phyloP scores from a whole-genome alignment of 23 tunicate species.

The Trididemnum clinides region DNA sequence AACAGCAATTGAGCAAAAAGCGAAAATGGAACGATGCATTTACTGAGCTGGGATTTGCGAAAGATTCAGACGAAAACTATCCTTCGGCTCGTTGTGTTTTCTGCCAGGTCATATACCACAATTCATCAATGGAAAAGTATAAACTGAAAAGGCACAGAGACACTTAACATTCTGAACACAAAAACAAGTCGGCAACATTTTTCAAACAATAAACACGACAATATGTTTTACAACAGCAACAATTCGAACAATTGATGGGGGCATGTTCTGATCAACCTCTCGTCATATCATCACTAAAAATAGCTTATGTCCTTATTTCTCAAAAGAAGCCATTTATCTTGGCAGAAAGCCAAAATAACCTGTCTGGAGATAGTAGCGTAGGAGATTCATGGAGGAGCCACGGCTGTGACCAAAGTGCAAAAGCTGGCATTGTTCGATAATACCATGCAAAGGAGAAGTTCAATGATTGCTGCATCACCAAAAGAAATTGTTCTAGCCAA shows the following conservation, averaged over 20 bases:
- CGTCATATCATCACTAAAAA: conserved; percentile 48
- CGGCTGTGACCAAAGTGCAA: conserved; percentile 49
- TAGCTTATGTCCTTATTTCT: conserved; percentile 52
- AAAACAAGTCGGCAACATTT: conserved; percentile 61
- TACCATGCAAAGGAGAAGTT: conserved; percentile 46
- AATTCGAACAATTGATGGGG: conserved; percentile 36
- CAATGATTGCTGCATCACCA: conserved; percentile 40
- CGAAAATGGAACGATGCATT: conserved; percentile 59
- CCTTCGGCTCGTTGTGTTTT: conserved; percentile 66
- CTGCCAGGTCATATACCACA: conserved; percentile 59
- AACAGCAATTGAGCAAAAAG: conserved; percentile 43
- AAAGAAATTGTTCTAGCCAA: no score
- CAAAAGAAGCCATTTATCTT: conserved; percentile 59
- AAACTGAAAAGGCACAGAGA: conserved; percentile 59
- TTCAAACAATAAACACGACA: conserved; percentile 54
- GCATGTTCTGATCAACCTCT: conserved; percentile 51
- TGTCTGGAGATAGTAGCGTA: conserved; percentile 63
- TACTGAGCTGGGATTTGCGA: conserved; percentile 39
- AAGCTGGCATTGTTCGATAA: conserved; percentile 58
- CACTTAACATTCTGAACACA: conserved; percentile 59
- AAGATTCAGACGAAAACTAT: conserved; percentile 25
- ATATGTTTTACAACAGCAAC: conserved; percentile 55
- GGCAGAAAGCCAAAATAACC: conserved; percentile 61
- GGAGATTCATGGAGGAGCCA: conserved; percentile 56
- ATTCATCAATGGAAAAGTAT: no score